Evolutionary conservation across 2,797 vertebrate genomes (phyloP).

Genomic region (Steatocranus sp.): DNA sequence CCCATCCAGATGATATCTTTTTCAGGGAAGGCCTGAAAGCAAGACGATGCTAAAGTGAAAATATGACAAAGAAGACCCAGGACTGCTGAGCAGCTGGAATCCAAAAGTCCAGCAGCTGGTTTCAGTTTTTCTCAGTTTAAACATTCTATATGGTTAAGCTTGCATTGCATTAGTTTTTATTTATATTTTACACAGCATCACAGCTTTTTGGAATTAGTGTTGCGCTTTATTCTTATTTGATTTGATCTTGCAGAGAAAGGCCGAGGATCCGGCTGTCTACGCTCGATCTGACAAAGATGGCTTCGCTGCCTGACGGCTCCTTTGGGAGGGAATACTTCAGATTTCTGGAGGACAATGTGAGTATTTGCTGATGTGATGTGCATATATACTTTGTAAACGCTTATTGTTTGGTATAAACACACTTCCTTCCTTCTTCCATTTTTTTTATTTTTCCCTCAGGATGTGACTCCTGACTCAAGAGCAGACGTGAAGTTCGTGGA

Average conservation of each 20-base stretch:
- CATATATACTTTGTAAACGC: background rate
- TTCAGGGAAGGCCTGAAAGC: background rate
- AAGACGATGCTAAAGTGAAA: background rate
- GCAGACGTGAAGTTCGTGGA: conserved; percentile 90
- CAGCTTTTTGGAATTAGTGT: background rate
- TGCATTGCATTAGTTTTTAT: background rate
- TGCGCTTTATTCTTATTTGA: background rate
- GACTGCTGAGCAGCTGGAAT: background rate
- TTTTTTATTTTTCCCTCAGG: conserved; percentile 61
- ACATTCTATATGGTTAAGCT: background rate
- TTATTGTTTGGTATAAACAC: background rate
- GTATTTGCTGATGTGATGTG: conserved; percentile 6
- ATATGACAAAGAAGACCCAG: background rate
- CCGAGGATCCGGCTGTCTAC: conserved; percentile 88
- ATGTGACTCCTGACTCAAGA: conserved; percentile 90
- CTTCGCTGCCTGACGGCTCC: conserved; percentile 78
- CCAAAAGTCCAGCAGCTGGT: background rate
- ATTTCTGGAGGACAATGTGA: conserved; percentile 90
- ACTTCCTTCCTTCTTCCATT: background rate
- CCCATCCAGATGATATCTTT: background rate
- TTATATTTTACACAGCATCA: background rate
- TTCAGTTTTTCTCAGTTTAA: background rate
- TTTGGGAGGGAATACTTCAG: conserved; percentile 87
- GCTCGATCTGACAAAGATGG: conserved; percentile 78
- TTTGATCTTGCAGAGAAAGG: conserved; percentile 77